phyloP scores from a whole-genome alignment of 2,797 vertebrate species.

The Bovichtus variegatus region DNA sequence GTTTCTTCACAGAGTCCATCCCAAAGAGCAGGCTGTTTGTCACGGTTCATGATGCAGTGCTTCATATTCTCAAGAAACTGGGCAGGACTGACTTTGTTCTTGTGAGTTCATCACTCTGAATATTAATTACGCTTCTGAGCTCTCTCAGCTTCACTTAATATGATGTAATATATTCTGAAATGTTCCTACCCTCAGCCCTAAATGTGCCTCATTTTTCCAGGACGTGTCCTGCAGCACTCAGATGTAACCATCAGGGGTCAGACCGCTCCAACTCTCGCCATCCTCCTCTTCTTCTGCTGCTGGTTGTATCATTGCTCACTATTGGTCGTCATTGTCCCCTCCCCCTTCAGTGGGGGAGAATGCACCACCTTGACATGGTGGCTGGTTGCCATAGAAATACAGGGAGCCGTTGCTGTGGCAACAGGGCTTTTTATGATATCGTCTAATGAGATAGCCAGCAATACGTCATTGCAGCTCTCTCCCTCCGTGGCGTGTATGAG shows the following conservation, averaged over 20 bases:
- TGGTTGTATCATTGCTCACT: conserved; percentile 37
- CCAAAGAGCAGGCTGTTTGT: conserved; percentile 89
- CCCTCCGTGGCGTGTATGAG: conserved; percentile 44
- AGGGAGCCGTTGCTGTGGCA: conserved; percentile 78
- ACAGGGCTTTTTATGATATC: conserved; percentile 82
- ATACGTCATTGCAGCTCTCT: conserved; percentile 76
- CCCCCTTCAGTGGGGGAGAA: conserved; percentile 57
- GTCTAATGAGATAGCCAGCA: conserved; percentile 76
- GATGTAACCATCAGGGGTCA: conserved; percentile 82
- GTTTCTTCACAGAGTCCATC: conserved; percentile 89
- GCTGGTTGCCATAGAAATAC: conserved; percentile 79
- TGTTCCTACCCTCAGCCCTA: neutral
- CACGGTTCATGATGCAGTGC: conserved; percentile 89
- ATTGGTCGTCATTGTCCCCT: conserved; percentile 62
- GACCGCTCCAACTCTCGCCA: conserved; percentile 38
- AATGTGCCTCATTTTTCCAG: conserved; percentile 48
- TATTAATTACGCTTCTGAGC: neutral
- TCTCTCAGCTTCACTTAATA: neutral
- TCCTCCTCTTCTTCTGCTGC: conserved; percentile 30
- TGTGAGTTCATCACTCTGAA: conserved; percentile 61
- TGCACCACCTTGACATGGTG: conserved; percentile 75
- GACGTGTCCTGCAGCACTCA: conserved; percentile 62
- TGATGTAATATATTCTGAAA: neutral
- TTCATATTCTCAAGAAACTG: conserved; percentile 64
- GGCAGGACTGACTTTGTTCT: conserved; percentile 12